Conservation (phyloP, 2,888 invertebrate genomes). For the Tineola bisselliella region DNA sequence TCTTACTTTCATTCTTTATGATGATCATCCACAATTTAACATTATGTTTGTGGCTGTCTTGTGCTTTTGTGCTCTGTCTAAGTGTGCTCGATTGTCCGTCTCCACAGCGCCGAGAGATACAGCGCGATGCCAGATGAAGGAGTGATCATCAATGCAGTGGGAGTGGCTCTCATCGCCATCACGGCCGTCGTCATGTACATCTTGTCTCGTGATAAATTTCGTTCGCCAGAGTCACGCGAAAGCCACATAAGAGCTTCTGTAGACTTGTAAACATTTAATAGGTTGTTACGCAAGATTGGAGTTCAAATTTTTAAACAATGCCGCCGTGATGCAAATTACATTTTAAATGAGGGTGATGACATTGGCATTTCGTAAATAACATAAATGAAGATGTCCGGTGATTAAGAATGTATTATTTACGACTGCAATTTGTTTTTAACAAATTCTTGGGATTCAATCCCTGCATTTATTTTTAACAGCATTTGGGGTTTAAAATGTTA, state of each 20-base stretch:
- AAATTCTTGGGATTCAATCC: background rate
- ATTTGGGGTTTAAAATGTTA: background rate
- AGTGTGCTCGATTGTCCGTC: constrained; percentile 33
- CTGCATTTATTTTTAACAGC: background rate
- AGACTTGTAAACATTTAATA: constrained; percentile 50
- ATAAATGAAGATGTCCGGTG: background rate
- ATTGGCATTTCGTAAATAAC: background rate
- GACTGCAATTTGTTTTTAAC: background rate
- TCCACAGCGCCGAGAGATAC: constrained; percentile 64
- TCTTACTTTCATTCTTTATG: background rate
- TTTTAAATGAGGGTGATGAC: background rate
- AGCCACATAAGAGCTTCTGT: constrained; percentile 66
- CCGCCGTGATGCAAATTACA: background rate
- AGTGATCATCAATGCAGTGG: constrained; percentile 75
- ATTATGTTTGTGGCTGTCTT: constrained; percentile 1
- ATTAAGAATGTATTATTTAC: background rate
- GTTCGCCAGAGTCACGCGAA: constrained; percentile 46
- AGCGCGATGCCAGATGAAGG: constrained; percentile 71
- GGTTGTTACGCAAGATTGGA: background rate
- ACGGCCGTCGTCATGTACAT: constrained; percentile 74
- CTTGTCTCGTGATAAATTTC: constrained; percentile 69
- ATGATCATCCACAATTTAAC: background rate
- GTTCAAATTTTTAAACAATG: background rate
- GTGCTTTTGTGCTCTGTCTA: background rate
- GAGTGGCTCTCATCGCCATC: constrained; percentile 71